Conservation (phyloP, 2,888 invertebrate genomes). For the Scaptodrosophila latifasciaeformis region DNA sequence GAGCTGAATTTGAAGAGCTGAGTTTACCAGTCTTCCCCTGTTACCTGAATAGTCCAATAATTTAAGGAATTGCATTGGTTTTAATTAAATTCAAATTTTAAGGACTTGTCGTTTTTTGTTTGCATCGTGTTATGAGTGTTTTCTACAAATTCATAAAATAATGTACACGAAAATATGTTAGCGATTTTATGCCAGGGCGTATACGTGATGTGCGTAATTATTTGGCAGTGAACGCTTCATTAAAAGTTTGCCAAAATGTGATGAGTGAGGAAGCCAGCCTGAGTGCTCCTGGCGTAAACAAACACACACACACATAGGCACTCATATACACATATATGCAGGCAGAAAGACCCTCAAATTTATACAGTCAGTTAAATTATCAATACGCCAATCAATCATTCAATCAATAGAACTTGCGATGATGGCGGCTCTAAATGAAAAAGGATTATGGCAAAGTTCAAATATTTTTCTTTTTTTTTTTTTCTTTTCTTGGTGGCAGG, state of each 20-base stretch:
- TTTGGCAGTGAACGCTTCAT: constrained; percentile 30
- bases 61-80: no score
- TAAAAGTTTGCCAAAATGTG: constrained; percentile 33
- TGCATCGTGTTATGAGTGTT: background rate
- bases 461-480: constrained; percentile 16
- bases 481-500: constrained; percentile 9
- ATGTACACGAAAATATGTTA: background rate
- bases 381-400: constrained; percentile 48
- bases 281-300: no score
- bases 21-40: no score
- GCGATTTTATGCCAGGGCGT: background rate
- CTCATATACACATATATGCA: no score
- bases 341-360: no score
- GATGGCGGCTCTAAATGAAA: constrained; percentile 20
- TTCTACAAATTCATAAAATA: background rate
- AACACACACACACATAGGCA: background rate
- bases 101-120: no score
- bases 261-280: no score
- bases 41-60: no score
- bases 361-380: background rate
- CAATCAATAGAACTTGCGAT: constrained; percentile 38
- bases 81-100: no score
- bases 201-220: constrained; percentile 36
- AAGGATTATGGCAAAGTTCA: constrained; percentile 47
- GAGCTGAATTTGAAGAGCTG: no score